A percentile compares a stretch with the other conserved stretches of the same genome.
Evolutionary conservation across 2,888 invertebrate species (phyloP).

Genomic region (Parnassius glacialis): DNA sequence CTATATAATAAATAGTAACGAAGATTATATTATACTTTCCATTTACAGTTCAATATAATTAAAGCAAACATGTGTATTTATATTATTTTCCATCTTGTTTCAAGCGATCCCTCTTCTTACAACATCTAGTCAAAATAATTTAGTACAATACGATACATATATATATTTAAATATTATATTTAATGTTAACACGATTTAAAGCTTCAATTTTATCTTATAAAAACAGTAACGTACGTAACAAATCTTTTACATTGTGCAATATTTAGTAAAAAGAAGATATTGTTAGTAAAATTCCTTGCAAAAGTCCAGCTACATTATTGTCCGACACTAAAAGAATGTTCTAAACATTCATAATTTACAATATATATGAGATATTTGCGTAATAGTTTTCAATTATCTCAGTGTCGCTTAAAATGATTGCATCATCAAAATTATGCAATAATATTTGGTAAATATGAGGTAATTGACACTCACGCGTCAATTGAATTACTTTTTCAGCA

Average conservation of each 20-base stretch:
- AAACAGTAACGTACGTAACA: slow-evolving; percentile 51
- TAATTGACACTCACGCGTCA: too few species aligned
- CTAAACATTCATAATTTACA: slow-evolving; percentile 48
- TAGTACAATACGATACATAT: slow-evolving; percentile 32
- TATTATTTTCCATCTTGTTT: too few species aligned
- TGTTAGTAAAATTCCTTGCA: slow-evolving; percentile 31
- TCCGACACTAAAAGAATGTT: slow-evolving; percentile 67
- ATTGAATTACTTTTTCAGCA: too few species aligned
- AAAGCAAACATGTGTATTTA: slow-evolving; percentile 22
- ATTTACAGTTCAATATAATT: not conserved
- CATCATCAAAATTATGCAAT: not conserved
- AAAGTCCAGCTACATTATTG: slow-evolving; percentile 69
- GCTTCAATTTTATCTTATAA: slow-evolving; percentile 72
- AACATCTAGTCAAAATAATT: slow-evolving; percentile 25
- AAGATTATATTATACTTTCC: not conserved
- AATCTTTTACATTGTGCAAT: slow-evolving; percentile 36
- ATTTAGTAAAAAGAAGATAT: slow-evolving; percentile 34
- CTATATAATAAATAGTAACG: not conserved
- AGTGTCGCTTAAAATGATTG: slow-evolving; percentile 25
- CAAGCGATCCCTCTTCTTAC: not conserved
- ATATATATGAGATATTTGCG: slow-evolving; percentile 4
- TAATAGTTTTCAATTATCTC: slow-evolving; percentile 1
- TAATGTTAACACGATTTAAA: slow-evolving; percentile 74
- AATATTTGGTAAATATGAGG: not conserved
- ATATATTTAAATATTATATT: slow-evolving; percentile 43